A percentile compares a stretch with the other conserved stretches of the same genome.
Conservation (phyloP, 2,888 invertebrate genomes). For the Lumbricus terrestris region DNA sequence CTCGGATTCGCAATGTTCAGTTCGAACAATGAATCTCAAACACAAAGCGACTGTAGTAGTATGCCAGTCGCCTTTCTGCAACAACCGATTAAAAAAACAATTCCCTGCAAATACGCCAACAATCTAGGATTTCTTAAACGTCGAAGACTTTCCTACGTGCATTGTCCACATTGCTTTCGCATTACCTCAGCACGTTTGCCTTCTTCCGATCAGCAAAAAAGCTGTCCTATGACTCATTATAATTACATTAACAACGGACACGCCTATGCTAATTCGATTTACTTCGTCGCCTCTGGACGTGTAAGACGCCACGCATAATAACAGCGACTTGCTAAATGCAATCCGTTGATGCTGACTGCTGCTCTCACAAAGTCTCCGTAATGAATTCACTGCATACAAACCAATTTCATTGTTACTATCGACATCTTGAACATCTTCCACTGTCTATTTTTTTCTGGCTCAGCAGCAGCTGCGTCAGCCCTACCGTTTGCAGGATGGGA, state of each 20-base stretch:
- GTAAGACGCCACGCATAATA: not conserved
- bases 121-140: not conserved
- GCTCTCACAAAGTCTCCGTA: not conserved
- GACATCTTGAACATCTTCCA: not conserved
- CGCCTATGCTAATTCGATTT: not conserved
- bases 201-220: not conserved
- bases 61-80: not conserved
- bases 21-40: not conserved
- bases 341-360: not conserved
- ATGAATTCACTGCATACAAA: not conserved
- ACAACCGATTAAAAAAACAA: not conserved
- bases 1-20: not conserved
- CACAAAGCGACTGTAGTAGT: no score
- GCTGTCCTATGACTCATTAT: not conserved
- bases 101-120: not conserved
- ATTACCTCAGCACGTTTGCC: not conserved
- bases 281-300: not conserved
- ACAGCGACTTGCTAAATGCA: constrained; percentile 3
- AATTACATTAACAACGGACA: not conserved
- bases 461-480: not conserved
- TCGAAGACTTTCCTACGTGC: not conserved
- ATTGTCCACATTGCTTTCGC: not conserved
- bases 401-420: not conserved
- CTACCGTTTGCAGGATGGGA: not conserved
- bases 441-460: not conserved